These are phyloP conservation scores for Lipotes vexillifer DNA, from an alignment of 2,113 vertebrate genomes.

Conservation along the genomic window DNA sequence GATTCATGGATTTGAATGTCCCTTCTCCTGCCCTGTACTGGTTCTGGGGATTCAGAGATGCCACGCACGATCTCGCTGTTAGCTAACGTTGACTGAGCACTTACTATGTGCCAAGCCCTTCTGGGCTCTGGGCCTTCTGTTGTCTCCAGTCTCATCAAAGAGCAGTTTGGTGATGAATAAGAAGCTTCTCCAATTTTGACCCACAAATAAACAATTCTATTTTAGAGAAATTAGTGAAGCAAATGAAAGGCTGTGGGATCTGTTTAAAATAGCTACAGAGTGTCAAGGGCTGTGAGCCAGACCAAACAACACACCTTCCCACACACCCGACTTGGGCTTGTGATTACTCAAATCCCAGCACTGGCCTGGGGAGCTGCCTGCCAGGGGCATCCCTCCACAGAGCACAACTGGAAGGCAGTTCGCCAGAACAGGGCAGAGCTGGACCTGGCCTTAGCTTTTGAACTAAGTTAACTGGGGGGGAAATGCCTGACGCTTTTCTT, in stretches of 20 bases:
- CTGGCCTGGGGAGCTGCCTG: neutral
- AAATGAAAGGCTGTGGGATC: slow-evolving; percentile 63
- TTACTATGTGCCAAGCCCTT: neutral
- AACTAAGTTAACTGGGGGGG: neutral
- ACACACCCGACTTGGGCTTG: slow-evolving; percentile 30
- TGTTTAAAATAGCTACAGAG: slow-evolving; percentile 50
- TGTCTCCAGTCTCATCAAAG: neutral
- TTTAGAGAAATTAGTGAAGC: slow-evolving; percentile 70
- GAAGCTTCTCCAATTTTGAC: slow-evolving; percentile 49
- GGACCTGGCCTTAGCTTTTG: neutral
- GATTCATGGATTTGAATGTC: no score
- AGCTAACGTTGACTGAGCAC: neutral
- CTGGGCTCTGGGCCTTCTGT: neutral
- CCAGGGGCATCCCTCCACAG: neutral
- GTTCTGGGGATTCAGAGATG: neutral
- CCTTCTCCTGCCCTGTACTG: no score
- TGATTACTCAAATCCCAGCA: slow-evolving; percentile 63
- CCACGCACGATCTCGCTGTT: rapidly evolving
- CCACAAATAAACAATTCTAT: slow-evolving; percentile 64
- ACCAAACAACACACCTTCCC: slow-evolving; percentile 56
- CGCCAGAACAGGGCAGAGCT: neutral
- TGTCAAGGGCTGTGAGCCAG: slow-evolving; percentile 50
- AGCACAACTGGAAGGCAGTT: neutral
- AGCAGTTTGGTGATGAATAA: slow-evolving; percentile 27
- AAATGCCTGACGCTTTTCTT: neutral